Conservation (phyloP, 1,140 invertebrate species). For the Zophobas morio region DNA sequence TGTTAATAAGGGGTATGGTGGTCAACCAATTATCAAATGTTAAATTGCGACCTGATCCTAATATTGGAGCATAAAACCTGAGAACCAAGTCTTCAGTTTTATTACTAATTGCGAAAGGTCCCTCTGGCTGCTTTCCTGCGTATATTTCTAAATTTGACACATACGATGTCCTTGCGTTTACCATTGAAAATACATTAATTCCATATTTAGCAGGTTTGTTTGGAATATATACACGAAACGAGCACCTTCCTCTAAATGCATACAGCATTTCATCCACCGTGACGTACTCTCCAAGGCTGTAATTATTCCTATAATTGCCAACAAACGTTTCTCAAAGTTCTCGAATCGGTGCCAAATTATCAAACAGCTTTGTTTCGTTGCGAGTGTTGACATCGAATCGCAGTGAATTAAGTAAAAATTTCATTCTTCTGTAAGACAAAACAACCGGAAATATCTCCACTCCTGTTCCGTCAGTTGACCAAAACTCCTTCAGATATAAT, state of each 20-base stretch:
- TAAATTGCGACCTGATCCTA: no score
- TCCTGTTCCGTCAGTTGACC: neutral
- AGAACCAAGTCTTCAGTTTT: no score
- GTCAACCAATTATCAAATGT: no score
- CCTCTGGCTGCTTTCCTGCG: no score
- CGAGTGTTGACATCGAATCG: neutral
- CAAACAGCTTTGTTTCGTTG: slow-evolving; percentile 55
- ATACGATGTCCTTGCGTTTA: no score
- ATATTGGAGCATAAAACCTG: no score
- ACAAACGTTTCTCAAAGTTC: slow-evolving; percentile 60
- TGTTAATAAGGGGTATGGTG: no score
- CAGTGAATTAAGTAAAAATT: neutral
- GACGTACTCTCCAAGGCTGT: slow-evolving; percentile 58
- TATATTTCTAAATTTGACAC: no score
- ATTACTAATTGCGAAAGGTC: no score
- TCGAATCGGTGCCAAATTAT: slow-evolving; percentile 63
- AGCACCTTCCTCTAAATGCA: slow-evolving; percentile 64
- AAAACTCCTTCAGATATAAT: neutral
- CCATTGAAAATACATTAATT: neutral
- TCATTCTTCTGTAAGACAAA: neutral
- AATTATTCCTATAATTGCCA: slow-evolving; percentile 55
- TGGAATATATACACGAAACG: slow-evolving; percentile 68
- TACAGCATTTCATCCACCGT: slow-evolving; percentile 67
- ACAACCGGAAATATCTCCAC: neutral
- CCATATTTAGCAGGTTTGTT: slow-evolving; percentile 70